These are phyloP conservation scores for Lordiphosa clarofinis DNA, from an alignment of 1,140 invertebrate species.

Conservation along the genomic window DNA sequence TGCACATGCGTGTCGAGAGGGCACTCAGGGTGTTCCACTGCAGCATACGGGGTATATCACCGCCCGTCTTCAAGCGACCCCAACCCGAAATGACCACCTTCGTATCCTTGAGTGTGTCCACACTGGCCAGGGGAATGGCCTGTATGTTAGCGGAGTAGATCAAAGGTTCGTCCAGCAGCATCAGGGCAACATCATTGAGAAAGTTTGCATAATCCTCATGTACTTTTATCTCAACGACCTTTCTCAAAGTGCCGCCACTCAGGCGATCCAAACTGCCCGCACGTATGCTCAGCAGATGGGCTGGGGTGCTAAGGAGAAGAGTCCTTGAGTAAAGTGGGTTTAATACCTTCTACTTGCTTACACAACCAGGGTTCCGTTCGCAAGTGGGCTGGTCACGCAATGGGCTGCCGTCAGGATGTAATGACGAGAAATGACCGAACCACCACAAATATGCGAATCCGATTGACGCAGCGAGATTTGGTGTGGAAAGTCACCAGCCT, in stretches of 20 bases:
- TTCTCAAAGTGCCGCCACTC: conserved; percentile 31
- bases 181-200: conserved; percentile 80
- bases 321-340: neutral
- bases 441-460: conserved; percentile 80
- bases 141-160: conserved; percentile 64
- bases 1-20: conserved; percentile 20
- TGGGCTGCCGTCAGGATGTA: conserved; percentile 82
- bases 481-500: conserved; percentile 76
- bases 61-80: conserved; percentile 70
- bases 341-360: conserved; percentile 17
- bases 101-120: conserved; percentile 34
- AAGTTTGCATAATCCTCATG: conserved; percentile 74
- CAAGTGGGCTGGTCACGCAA: conserved; percentile 61
- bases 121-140: conserved; percentile 54
- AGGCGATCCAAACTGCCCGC: conserved; percentile 39
- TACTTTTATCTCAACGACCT: conserved; percentile 30
- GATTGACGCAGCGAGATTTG: conserved; percentile 79
- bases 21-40: conserved; percentile 43
- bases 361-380: conserved; percentile 20
- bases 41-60: conserved; percentile 41
- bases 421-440: conserved; percentile 80
- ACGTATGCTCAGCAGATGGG: conserved; percentile 31
- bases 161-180: conserved; percentile 71
- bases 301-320: conserved; percentile 15
- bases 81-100: conserved; percentile 79